phyloP scores from a whole-genome alignment of 2,113 vertebrate genomes.

The Saccopteryx leptura region DNA sequence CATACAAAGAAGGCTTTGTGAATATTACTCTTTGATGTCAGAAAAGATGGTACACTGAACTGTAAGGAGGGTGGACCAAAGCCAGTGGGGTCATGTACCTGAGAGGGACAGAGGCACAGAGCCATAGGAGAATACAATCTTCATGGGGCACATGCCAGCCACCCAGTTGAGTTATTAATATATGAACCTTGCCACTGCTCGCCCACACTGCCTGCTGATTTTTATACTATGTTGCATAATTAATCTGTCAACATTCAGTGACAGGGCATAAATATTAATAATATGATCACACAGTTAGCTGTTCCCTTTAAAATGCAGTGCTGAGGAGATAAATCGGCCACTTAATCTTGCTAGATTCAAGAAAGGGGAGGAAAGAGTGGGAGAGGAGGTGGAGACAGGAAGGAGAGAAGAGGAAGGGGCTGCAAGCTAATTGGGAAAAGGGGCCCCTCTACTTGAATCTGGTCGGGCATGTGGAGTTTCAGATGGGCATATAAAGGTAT shows the following conservation, averaged over 20 bases:
- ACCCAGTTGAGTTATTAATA: conserved; percentile 86
- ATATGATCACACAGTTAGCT: conserved; percentile 88
- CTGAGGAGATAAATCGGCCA: conserved; percentile 86
- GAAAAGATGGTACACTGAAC: background rate
- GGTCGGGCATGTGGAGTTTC: background rate
- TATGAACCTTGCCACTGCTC: conserved; percentile 87
- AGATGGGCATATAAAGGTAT: background rate
- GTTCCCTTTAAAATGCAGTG: conserved; percentile 89
- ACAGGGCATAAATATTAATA: conserved; percentile 93
- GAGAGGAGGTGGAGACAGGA: background rate
- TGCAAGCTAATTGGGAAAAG: conserved; percentile 65
- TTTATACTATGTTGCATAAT: conserved; percentile 91
- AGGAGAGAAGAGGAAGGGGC: background rate
- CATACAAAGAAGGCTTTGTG: background rate
- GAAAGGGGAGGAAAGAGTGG: conserved; percentile 76
- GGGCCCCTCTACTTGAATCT: conserved; percentile 62
- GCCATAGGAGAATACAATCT: background rate
- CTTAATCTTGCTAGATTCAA: conserved; percentile 88
- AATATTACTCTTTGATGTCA: background rate
- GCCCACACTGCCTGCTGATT: conserved; percentile 88
- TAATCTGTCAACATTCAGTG: conserved; percentile 92
- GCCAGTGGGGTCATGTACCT: background rate
- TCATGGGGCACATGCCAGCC: conserved; percentile 56
- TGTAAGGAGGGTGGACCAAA: background rate
- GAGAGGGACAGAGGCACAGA: accelerated